Conservation (phyloP, 2,113 vertebrate species). For the Chloropsis hardwickii region DNA sequence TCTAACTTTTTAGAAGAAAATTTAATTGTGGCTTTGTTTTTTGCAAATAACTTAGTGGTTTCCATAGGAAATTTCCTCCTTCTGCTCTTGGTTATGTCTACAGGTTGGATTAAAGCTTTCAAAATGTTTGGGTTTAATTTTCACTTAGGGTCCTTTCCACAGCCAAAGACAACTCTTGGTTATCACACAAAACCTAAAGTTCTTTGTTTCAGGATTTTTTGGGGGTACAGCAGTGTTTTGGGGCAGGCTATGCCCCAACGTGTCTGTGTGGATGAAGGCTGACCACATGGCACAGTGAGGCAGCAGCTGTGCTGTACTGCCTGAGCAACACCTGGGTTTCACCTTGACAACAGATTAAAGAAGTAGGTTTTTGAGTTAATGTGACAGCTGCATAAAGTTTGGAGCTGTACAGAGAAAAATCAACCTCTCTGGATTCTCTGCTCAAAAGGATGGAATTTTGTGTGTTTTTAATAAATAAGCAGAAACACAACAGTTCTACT, state of each 20-base stretch:
- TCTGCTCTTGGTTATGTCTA: neutral
- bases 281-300: neutral
- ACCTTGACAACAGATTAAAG: neutral
- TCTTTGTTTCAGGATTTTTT: neutral
- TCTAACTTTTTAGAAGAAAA: neutral
- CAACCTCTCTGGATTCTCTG: neutral
- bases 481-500: neutral
- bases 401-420: neutral
- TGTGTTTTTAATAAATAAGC: neutral
- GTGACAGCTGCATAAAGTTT: neutral
- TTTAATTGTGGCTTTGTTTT: neutral
- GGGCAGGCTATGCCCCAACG: neutral
- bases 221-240: neutral
- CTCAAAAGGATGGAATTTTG: neutral
- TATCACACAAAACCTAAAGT: neutral
- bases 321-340: neutral
- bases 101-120: neutral
- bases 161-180: neutral
- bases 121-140: neutral
- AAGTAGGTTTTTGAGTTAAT: neutral
- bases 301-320: neutral
- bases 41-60: neutral
- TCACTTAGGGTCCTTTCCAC: neutral
- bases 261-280: neutral
- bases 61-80: neutral